phyloP scores from a whole-genome alignment of 2,797 vertebrate species.

The Lithobates pipiens region DNA sequence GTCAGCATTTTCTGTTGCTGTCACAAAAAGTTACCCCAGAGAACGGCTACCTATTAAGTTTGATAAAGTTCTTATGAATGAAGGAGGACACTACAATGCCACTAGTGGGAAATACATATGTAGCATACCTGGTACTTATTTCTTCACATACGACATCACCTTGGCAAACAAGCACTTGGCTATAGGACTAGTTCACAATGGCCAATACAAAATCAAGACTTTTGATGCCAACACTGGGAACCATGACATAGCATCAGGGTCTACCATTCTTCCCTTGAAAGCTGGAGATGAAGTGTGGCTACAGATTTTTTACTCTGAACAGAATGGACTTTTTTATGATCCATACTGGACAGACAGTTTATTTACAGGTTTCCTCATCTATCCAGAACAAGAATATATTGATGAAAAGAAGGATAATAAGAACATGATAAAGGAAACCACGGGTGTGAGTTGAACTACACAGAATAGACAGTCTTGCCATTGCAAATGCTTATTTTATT shows the following conservation, averaged over 20 bases:
- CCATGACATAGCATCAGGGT: conserved; percentile 93
- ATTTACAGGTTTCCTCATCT: conserved; percentile 96
- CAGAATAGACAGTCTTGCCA: neutral
- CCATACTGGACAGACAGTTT: conserved; percentile 97
- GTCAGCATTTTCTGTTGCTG: conserved; percentile 93
- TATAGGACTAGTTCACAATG: conserved; percentile 94
- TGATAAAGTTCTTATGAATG: conserved; percentile 92
- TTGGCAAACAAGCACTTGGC: conserved; percentile 95
- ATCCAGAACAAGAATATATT: conserved; percentile 85
- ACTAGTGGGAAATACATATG: conserved; percentile 94
- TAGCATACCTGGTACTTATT: conserved; percentile 90
- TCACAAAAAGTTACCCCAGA: conserved; percentile 93
- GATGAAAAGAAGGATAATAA: conserved; percentile 74
- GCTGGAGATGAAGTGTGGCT: conserved; percentile 92
- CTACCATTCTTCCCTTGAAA: conserved; percentile 89
- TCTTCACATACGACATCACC: conserved; percentile 95
- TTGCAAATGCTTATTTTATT: neutral
- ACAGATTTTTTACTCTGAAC: conserved; percentile 96
- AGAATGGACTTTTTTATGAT: conserved; percentile 96
- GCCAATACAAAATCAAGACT: conserved; percentile 94
- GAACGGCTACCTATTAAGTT: conserved; percentile 94
- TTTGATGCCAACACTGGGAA: conserved; percentile 97
- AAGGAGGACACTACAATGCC: conserved; percentile 90
- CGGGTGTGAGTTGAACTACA: neutral
- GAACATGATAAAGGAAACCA: neutral